phyloP scores from a whole-genome alignment of 2,113 vertebrate species.

The Cyphomyrus plagiostoma region DNA sequence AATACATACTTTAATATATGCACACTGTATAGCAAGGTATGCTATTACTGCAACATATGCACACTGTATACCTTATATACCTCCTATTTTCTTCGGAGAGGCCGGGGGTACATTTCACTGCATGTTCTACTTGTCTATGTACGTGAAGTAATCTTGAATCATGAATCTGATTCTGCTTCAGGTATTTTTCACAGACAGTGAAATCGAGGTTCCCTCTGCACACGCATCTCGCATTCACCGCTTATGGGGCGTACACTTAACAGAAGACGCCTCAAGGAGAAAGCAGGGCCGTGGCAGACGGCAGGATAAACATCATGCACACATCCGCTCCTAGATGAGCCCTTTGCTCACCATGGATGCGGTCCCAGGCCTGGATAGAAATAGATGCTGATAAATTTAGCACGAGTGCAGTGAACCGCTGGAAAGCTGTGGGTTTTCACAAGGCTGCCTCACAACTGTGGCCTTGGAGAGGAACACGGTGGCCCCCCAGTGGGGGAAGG shows the following conservation, averaged over 20 bases:
- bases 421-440: not conserved
- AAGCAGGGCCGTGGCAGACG: not conserved
- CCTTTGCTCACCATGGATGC: not conserved
- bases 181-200: not conserved
- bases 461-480: not conserved
- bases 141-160: not conserved
- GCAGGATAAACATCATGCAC: not conserved
- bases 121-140: not conserved
- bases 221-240: not conserved
- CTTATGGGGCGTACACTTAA: not conserved
- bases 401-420: conserved; percentile 4
- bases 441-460: not conserved
- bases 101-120: not conserved
- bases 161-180: not conserved
- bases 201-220: not conserved
- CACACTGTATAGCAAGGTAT: not conserved
- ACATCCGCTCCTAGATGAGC: not conserved
- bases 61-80: not conserved
- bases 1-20: not conserved
- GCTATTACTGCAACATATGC: not conserved
- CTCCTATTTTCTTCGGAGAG: not conserved
- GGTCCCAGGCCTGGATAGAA: not conserved
- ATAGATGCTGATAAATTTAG: conserved; percentile 13
- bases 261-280: not conserved
- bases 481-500: not conserved